Conservation (phyloP, 2,888 invertebrate species). For the Timandra comae region DNA sequence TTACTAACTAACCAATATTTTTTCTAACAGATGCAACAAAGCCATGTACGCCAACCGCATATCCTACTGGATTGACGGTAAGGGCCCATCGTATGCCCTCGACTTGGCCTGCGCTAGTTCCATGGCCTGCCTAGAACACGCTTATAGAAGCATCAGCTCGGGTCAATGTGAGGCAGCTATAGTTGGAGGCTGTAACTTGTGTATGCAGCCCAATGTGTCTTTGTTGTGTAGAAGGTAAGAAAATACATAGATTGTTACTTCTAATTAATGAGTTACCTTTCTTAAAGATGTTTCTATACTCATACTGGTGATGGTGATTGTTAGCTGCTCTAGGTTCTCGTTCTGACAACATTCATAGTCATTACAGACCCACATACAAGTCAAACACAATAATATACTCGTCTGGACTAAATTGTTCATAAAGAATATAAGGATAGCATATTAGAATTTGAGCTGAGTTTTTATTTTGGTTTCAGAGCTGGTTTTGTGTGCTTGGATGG, state of each 20-base stretch:
- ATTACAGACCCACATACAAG: too few species aligned
- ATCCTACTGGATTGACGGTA: constrained; percentile 44
- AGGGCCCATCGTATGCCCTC: constrained; percentile 38
- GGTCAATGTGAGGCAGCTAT: constrained; percentile 64
- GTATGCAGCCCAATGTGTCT: constrained; percentile 62
- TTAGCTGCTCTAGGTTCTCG: too few species aligned
- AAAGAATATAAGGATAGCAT: too few species aligned
- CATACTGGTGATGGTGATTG: too few species aligned
- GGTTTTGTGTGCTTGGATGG: constrained; percentile 83
- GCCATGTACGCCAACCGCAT: constrained; percentile 46
- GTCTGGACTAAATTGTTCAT: too few species aligned
- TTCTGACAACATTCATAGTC: too few species aligned
- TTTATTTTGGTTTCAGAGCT: constrained; percentile 40
- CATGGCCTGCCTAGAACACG: constrained; percentile 37
- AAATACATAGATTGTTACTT: too few species aligned
- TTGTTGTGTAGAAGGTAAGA: constrained; percentile 32
- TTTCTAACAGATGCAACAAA: constrained; percentile 33
- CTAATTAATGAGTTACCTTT: too few species aligned
- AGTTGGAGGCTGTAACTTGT: constrained; percentile 77
- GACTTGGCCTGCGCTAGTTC: constrained; percentile 40
- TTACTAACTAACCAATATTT: too few species aligned
- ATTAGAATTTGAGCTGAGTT: too few species aligned
- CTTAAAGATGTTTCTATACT: too few species aligned
- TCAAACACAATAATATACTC: too few species aligned
- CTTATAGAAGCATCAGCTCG: constrained; percentile 33